phyloP scores from a whole-genome alignment of 2,888 invertebrate genomes.

The Trichacis sp. region DNA sequence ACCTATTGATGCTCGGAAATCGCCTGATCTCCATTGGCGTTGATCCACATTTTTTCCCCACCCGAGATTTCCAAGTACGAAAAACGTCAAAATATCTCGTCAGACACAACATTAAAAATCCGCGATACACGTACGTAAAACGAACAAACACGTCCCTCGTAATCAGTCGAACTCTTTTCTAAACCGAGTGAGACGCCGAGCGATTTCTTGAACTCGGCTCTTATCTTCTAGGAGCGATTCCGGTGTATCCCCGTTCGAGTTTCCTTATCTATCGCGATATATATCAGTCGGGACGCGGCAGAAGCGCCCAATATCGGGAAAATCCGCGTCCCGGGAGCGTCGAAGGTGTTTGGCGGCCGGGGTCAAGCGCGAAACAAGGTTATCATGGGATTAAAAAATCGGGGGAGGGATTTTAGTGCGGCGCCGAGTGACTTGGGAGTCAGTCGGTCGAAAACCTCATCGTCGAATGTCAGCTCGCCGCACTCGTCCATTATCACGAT shows the following conservation, averaged over 20 bases:
- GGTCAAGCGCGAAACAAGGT: slow-evolving; percentile 60
- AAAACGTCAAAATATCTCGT: neutral
- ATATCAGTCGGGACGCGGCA: neutral
- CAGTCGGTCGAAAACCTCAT: slow-evolving; percentile 55
- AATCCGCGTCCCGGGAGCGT: slow-evolving; percentile 28
- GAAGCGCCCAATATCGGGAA: slow-evolving; percentile 12
- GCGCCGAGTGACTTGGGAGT: slow-evolving; percentile 46
- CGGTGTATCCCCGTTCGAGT: neutral
- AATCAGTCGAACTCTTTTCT: slow-evolving; percentile 2
- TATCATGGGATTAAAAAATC: slow-evolving; percentile 52
- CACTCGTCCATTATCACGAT: neutral
- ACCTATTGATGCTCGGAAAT: too few relatives aligned
- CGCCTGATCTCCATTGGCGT: too few relatives aligned
- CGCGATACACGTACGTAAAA: neutral
- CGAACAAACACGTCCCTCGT: neutral
- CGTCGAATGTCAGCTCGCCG: slow-evolving; percentile 28
- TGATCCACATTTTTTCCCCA: too few relatives aligned
- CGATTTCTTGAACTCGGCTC: neutral
- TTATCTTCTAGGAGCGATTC: neutral
- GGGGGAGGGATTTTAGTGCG: slow-evolving; percentile 56
- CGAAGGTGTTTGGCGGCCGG: slow-evolving; percentile 54
- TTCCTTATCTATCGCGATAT: neutral
- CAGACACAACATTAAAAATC: slow-evolving; percentile 7
- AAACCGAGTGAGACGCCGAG: neutral
- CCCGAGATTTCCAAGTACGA: neutral